Conservation (phyloP, 2,888 invertebrate genomes). For the Eilema sororculum region DNA sequence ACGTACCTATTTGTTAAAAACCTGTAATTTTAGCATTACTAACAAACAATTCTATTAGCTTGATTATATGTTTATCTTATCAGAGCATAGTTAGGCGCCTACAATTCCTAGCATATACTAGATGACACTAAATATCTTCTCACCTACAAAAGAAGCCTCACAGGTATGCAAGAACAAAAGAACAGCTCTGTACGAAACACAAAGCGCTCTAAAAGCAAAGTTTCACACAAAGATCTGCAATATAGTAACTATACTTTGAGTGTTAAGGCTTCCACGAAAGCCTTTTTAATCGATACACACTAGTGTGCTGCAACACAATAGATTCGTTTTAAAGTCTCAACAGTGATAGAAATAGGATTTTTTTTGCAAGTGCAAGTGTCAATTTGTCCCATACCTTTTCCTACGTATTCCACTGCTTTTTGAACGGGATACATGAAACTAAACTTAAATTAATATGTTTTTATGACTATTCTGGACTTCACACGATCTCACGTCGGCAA, state of each 20-base stretch:
- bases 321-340: background rate
- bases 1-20: no score
- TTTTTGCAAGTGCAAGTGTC: no score
- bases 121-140: constrained; percentile 1
- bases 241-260: constrained; percentile 3
- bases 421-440: no score
- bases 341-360: no score
- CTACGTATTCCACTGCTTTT: no score
- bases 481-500: no score
- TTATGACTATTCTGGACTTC: no score
- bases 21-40: no score
- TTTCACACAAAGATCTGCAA: constrained; percentile 8
- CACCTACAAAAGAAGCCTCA: constrained; percentile 7
- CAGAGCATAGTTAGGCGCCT: background rate
- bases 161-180: constrained; percentile 33
- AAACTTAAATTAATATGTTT: no score
- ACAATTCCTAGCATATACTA: background rate
- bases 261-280: background rate
- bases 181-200: constrained; percentile 17
- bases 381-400: no score
- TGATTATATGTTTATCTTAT: no score
- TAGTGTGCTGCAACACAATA: background rate
- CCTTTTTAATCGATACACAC: background rate
- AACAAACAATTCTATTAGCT: no score
- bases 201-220: constrained; percentile 26